Percentiles rank a stretch among this genome's conserved stretches.
These are phyloP conservation scores for Metaphire vulgaris DNA, from an alignment of 1,140 invertebrate species.

Conservation along the genomic window DNA sequence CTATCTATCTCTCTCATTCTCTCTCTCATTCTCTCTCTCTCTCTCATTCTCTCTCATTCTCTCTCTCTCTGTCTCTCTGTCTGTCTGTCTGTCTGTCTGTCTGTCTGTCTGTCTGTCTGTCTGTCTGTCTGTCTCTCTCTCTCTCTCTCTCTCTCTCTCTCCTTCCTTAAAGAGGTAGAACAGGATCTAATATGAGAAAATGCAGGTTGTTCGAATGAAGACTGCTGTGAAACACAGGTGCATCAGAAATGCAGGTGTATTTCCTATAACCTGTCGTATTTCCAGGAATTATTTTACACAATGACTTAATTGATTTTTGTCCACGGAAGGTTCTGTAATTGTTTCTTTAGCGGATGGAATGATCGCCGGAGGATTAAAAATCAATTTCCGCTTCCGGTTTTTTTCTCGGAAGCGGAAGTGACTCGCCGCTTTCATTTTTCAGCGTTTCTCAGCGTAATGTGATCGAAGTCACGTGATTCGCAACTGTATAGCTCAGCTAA, in stretches of 20 bases:
- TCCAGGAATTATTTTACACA: not conserved
- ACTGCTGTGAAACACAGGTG: no score
- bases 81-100: not conserved
- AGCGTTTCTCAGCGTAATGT: no score
- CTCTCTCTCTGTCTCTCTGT: not conserved
- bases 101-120: not conserved
- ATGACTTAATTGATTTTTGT: not conserved
- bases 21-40: not conserved
- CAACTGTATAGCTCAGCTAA: not conserved
- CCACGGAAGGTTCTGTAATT: not conserved
- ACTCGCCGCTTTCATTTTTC: no score
- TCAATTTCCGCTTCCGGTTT: no score
- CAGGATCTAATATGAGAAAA: no score
- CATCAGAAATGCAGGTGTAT: no score
- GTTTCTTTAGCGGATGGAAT: no score
- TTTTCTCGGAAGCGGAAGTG: no score
- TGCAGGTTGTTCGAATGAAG: no score
- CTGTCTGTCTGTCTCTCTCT: not conserved
- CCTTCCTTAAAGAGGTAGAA: not conserved
- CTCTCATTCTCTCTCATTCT: not conserved
- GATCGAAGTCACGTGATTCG: no score
- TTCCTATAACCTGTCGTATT: not conserved
- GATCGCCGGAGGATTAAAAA: no score
- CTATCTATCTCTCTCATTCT: not conserved
- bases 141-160: constrained; percentile 1